These are phyloP conservation scores for Odontothrips loti DNA, from an alignment of 2,888 invertebrate species.

Conservation along the genomic window DNA sequence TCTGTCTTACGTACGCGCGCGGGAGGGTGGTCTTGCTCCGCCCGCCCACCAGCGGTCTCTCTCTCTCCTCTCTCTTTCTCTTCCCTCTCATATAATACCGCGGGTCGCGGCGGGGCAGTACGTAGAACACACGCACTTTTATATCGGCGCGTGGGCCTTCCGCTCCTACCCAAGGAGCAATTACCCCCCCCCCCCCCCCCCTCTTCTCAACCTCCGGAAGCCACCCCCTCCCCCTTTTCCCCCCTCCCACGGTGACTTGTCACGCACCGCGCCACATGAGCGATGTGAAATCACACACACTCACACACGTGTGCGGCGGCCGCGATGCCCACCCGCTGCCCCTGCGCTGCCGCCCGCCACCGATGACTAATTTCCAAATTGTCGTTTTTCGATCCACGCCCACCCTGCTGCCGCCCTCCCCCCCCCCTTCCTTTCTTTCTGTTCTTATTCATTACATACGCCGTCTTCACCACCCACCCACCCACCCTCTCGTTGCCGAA, in stretches of 20 bases:
- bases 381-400: conserved; percentile 15
- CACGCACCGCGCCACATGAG: conserved; percentile 18
- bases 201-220: not conserved
- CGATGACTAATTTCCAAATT: conserved; percentile 23
- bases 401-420: not conserved
- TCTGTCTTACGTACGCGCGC: too few relatives aligned
- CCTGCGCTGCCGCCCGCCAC: not conserved
- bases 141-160: too few relatives aligned
- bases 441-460: not conserved
- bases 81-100: too few relatives aligned
- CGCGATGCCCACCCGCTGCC: not conserved
- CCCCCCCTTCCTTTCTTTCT: not conserved
- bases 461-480: not conserved
- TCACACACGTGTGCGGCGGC: not conserved
- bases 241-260: not conserved
- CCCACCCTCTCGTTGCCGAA: not conserved
- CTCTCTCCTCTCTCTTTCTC: too few relatives aligned
- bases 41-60: too few relatives aligned
- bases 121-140: not conserved
- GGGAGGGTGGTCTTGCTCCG: too few relatives aligned
- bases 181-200: conserved; percentile 2
- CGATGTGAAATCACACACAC: conserved; percentile 14
- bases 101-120: not conserved
- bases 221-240: not conserved
- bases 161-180: not conserved